Evolutionary conservation across 2,888 invertebrate genomes (phyloP).

Genomic region (Cinara cedri): DNA sequence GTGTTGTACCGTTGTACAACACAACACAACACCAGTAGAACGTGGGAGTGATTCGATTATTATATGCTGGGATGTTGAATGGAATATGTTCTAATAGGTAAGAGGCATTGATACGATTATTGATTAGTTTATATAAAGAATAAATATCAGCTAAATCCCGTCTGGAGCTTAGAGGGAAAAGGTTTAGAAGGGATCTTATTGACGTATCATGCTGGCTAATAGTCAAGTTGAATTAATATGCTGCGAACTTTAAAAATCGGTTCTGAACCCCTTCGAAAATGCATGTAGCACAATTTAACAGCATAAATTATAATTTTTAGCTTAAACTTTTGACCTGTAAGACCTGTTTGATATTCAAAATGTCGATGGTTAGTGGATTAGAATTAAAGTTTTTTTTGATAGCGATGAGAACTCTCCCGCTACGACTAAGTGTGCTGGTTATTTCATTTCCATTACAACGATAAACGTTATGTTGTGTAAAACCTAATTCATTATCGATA

Average conservation of each 20-base stretch:
- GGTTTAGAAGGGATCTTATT: too few species aligned
- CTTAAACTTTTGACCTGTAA: too few species aligned
- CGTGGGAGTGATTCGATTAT: too few species aligned
- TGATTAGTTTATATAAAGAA: not conserved
- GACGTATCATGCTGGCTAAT: not conserved
- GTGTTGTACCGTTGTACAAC: too few species aligned
- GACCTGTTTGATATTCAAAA: not conserved
- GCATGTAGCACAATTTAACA: too few species aligned
- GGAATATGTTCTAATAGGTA: not conserved
- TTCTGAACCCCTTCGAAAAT: constrained; percentile 7
- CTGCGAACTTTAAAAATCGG: not conserved
- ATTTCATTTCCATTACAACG: not conserved
- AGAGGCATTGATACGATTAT: not conserved
- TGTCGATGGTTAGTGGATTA: too few species aligned
- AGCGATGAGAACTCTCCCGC: constrained; percentile 13
- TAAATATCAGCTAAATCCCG: too few species aligned
- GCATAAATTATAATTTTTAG: too few species aligned
- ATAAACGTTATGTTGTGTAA: not conserved
- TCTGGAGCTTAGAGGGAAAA: too few species aligned
- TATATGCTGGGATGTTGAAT: too few species aligned
- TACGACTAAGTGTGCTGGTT: not conserved
- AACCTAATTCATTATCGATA: not conserved
- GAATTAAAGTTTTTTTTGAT: not conserved
- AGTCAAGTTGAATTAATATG: constrained; percentile 10
- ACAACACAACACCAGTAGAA: too few species aligned